These are phyloP conservation scores for Gnatocerus cornutus DNA, from an alignment of 2,888 invertebrate genomes.

Conservation along the genomic window DNA sequence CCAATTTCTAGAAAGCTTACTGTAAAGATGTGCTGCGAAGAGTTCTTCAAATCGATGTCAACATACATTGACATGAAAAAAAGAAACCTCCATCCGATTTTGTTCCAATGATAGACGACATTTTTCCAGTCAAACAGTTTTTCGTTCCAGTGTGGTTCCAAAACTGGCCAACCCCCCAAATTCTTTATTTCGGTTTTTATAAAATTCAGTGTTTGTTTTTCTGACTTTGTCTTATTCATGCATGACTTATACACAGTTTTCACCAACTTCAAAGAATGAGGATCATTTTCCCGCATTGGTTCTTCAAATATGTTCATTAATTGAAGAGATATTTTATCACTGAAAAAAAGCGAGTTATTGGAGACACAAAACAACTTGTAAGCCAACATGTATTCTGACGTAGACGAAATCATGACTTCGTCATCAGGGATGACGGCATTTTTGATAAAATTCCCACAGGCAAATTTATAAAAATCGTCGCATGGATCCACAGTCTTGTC, in stretches of 20 bases:
- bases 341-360: too few relatives aligned
- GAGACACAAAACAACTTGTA: not conserved
- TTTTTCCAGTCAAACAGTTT: conserved; percentile 55
- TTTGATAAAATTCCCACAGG: conserved; percentile 81
- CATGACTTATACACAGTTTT: conserved; percentile 65
- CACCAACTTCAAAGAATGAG: conserved; percentile 69
- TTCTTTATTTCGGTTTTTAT: conserved; percentile 49
- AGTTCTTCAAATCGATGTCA: conserved; percentile 39
- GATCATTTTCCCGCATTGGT: conserved; percentile 59
- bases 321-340: conserved; percentile 18
- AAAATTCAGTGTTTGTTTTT: conserved; percentile 45
- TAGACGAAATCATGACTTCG: not conserved
- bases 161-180: conserved; percentile 59
- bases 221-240: conserved; percentile 53
- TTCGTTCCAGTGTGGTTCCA: conserved; percentile 57
- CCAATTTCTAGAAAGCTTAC: too few relatives aligned
- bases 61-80: conserved; percentile 50
- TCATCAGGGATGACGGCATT: conserved; percentile 37
- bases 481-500: conserved; percentile 80
- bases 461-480: conserved; percentile 84
- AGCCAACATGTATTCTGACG: too few relatives aligned
- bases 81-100: conserved; percentile 48
- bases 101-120: conserved; percentile 46
- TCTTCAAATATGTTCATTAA: conserved; percentile 36
- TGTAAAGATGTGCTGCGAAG: conserved; percentile 31